Base-by-base conservation (phyloP, 2,888 invertebrate species). In the Drosophila pullipes region DNA sequence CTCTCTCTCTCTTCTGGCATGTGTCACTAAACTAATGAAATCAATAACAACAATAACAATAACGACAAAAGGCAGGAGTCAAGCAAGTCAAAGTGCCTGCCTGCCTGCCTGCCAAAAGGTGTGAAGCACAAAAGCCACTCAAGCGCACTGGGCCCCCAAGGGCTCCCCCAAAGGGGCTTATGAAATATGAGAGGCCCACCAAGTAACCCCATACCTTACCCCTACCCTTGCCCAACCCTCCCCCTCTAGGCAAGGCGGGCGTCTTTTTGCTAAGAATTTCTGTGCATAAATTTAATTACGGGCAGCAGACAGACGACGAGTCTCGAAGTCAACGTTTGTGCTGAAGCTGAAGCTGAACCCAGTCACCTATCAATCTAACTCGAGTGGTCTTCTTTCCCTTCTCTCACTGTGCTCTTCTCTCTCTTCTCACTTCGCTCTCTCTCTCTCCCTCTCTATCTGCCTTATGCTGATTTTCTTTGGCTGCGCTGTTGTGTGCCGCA, bases 361-460 rank as follows among this genome's bases (percentile, higher is more conserved):
- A 83, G 91, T 90, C 91, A 91, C 91, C 91, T 91, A 91, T 91
- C 91, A 91, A 91, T 91, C 92, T 83, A 91, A 90, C 91, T 91
- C 87, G 84, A 91, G 91, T 91, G 89, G 85, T 76, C 86, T 80
- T 70, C 72, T 63, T 33, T 41, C 58, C 35, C 33, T 1, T 13
- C 47, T 16, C 74, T 59, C n/a, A 16, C 33, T 39, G 54, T 74
- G 71, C 55, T 13, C 59, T 16, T 60, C 30, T 30, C 30, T 35
- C 65, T 58, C 16, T 16, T 1, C 30, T 13, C 18, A 6, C 37
- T 37, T 37, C 41, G 4, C 39, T 60, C 28, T 3, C 30, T 33
- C 65, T 77, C 74, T 68, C 86, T 71, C 74, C 35, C 16, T 18
- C n/a, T 33, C 63, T 16, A 22, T 57, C 13, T 16, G 11, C 22